These are phyloP conservation scores for Rhynchotus rufescens DNA, from an alignment of 2,797 vertebrate species.

Conservation along the genomic window DNA sequence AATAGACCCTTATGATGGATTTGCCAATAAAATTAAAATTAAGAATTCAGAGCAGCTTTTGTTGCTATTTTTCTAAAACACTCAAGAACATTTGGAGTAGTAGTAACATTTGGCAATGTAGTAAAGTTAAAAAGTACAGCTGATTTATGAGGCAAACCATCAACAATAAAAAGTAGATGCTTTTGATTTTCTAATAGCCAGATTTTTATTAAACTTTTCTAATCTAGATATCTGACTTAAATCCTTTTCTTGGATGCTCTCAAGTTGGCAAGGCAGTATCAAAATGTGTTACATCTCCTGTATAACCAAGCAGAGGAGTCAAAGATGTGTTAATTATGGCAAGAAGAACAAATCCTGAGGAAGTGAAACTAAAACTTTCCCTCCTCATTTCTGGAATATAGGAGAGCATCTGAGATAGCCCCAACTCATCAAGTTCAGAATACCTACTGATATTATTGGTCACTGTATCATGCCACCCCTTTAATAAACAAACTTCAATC, in stretches of 20 bases:
- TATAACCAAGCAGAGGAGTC: neutral
- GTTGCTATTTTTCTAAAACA: conserved; percentile 1
- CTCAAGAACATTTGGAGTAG: neutral
- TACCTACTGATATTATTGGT: neutral
- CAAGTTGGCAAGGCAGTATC: neutral
- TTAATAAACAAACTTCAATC: neutral
- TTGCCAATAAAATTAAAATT: conserved; percentile 4
- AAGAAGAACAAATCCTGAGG: neutral
- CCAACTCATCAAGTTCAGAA: neutral
- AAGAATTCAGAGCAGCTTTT: conserved; percentile 8
- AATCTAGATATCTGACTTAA: neutral
- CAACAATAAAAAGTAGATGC: neutral
- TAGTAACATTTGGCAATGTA: neutral
- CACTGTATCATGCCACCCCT: neutral
- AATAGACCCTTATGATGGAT: neutral
- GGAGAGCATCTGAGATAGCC: neutral
- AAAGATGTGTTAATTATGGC: neutral
- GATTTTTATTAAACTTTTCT: neutral
- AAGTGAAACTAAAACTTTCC: neutral
- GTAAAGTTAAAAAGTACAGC: neutral
- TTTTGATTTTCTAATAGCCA: neutral
- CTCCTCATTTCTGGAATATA: neutral
- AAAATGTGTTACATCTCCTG: neutral
- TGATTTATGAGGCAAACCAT: neutral
- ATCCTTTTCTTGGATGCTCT: neutral